Evolutionary conservation across 2,113 vertebrate species (phyloP), one percentile per base, ranked within the genome.

Genomic region (Myiozetetes cayanensis): DNA sequence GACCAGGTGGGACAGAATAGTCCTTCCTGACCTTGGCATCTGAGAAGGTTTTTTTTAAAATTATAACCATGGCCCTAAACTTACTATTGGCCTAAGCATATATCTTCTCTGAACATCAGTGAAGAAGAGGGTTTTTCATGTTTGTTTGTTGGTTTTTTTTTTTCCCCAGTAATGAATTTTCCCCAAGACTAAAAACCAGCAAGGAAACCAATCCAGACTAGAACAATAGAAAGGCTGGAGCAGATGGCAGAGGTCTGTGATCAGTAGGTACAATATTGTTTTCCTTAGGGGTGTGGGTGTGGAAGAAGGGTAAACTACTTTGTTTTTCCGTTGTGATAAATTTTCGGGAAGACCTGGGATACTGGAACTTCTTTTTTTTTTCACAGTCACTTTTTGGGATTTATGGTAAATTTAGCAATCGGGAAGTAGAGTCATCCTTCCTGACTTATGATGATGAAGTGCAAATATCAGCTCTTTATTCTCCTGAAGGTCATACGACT

Each of bases 391-490:
- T 70, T 94, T 87, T 95, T 55, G 59, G 65, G 63, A 93, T 93
- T 95, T 91, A 88, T 3, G 0, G 81, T 94, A 95, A 91, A 89
- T 85, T 92, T 92, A 91, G 93, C 70, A 71, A 72, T 82, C 30
- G 39, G 90, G 90, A 96, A 96, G 79, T 68, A 66, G 52, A 94
- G 93, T 97, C 93, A 93, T 89, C 94, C 80, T 94, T 90, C 70
- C 93, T 92, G 85, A 92, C 79, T 93, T 95, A 81, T 44, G 68
- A 95, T 88, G 65, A 91, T 92, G 76, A 96, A 96, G 83, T 88
- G 90, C 90, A 95, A 95, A 93, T 97, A 92, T 93, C 92, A 95
- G 68, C 76, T 90, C 76, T 94, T 96, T 88, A 73, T 83, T 87
- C 87, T 85, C 16, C 33, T 70, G 75, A 85, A 91, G 50, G 65